A percentile compares a stretch with the other conserved stretches of the same genome.
phyloP scores from a whole-genome alignment of 2,797 vertebrate species.

The Rhinogobio ventralis region DNA sequence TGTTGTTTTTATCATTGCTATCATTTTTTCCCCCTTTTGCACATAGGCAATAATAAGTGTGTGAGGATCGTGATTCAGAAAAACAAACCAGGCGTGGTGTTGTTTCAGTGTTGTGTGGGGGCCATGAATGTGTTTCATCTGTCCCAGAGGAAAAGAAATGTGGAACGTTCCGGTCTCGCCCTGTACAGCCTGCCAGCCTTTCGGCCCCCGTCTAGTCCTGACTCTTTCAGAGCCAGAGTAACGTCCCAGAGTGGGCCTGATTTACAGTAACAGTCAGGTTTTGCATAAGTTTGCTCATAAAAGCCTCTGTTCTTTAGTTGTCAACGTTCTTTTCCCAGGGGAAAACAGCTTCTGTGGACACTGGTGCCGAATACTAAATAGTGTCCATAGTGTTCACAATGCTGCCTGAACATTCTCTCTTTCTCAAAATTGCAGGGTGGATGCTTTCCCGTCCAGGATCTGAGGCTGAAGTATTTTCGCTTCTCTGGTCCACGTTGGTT shows the following conservation, averaged over 20 bases:
- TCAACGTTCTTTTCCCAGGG: neutral
- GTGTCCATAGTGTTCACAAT: conserved; percentile 29
- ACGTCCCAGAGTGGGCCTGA: neutral
- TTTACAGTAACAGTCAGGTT: conserved; percentile 36
- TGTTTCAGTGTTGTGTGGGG: conserved; percentile 17
- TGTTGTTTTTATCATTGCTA: conserved; percentile 33
- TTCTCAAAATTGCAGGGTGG: conserved; percentile 48
- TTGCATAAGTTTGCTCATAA: conserved; percentile 15
- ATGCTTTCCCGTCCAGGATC: conserved; percentile 33
- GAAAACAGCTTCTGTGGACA: conserved; percentile 13
- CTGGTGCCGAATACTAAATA: conserved; percentile 34
- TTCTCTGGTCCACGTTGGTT: conserved; percentile 1
- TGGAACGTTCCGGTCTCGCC: conserved; percentile 30
- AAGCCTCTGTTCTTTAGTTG: conserved; percentile 16
- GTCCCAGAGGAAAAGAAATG: conserved; percentile 39
- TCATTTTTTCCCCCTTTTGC: neutral
- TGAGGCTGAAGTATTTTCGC: conserved; percentile 39
- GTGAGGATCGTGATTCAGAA: conserved; percentile 18
- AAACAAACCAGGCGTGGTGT: conserved; percentile 43
- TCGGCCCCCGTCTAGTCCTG: neutral
- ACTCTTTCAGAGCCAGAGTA: conserved; percentile 30
- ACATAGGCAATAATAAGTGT: conserved; percentile 31
- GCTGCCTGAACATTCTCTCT: conserved; percentile 5
- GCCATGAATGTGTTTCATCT: conserved; percentile 21
- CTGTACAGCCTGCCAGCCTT: conserved; percentile 21